Evolutionary conservation across 2,113 vertebrate species (phyloP).

Genomic region (Lota lota): DNA sequence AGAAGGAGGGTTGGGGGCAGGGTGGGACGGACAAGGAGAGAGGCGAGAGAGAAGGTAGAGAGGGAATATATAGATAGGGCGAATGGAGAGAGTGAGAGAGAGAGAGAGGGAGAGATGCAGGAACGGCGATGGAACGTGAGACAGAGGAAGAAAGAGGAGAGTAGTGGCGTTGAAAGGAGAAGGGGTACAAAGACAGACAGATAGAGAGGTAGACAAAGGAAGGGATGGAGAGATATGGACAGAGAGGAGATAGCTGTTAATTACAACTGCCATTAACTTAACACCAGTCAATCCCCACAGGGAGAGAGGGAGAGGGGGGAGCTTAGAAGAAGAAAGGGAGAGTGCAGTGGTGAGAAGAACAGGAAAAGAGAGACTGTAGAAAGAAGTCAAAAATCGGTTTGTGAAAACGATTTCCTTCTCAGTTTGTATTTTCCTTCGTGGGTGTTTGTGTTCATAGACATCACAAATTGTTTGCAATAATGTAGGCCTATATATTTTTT

Average conservation of each 20-base stretch:
- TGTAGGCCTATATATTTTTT: conserved; percentile 9
- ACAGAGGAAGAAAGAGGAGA: conserved; percentile 52
- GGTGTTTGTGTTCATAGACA: too few relatives aligned
- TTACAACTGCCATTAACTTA: conserved; percentile 88
- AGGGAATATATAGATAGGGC: conserved; percentile 46
- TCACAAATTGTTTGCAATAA: too few relatives aligned
- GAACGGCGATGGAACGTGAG: not conserved
- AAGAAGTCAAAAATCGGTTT: too few relatives aligned
- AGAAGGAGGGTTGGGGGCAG: conserved; percentile 3
- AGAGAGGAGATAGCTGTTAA: conserved; percentile 89
- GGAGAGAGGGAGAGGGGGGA: conserved; percentile 38
- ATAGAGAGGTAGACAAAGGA: conserved; percentile 75
- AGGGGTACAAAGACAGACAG: conserved; percentile 69
- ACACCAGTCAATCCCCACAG: conserved; percentile 70
- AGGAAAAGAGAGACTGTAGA: too few relatives aligned
- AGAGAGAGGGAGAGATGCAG: not conserved
- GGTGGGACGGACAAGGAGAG: conserved; percentile 33
- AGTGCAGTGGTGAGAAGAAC: too few relatives aligned
- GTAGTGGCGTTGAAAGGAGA: conserved; percentile 70
- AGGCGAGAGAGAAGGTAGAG: conserved; percentile 34
- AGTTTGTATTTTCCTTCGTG: too few relatives aligned
- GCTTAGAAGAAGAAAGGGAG: conserved; percentile 7
- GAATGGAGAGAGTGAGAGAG: conserved; percentile 46
- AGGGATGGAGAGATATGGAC: conserved; percentile 72
- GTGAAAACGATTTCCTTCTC: too few relatives aligned